Evolutionary conservation across 2,888 invertebrate species (phyloP), one percentile per base, ranked within the genome.

Genomic region (Erebia palarica): DNA sequence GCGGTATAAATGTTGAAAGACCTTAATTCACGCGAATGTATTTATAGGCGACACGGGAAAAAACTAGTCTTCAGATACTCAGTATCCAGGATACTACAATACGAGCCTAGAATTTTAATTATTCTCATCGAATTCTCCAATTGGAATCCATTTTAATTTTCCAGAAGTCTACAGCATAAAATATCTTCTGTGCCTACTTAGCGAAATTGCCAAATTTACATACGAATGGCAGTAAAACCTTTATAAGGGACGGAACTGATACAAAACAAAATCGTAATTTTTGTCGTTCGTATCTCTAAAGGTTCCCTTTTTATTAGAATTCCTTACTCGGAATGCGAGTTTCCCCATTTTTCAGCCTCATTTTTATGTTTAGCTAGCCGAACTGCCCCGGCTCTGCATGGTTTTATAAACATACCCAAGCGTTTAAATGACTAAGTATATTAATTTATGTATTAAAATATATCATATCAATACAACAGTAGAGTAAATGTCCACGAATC

Each of bases 201-300:
- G 70, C 71, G 72, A 69, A 76, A 78, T 76, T 75, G 75, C 75
- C 60, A 27, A 74, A 78, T 78, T 78, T 78, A 75, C 76, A 76
- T 76, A 78, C 74, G 76, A 78, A 78, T 75, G 71, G 74, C 70
- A 72, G 75, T 73, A 74, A 75, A 76, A 75, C 75, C 77, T 72
- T 75, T 74, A 74, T 73, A 74, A 75, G 75, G 77, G 76, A 69
- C 73, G 61, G 72, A 73, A 75, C 69, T 72, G 76, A 76, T 76
- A 78, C 77, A 76, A 76, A 75, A 75, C 75, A 76, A 76, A 75
- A 75, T 76, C 75, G 76, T 76, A 74, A 76, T 75, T 77, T 76
- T 72, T 73, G 68, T 59, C 60, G 67, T 49, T 61, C 66, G 49
- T 57, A 63, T 63, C 66, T 60, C 61, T 65, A 69, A 73, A 63